Base-by-base conservation (phyloP, 1,140 invertebrate genomes). In the Pomacea maculata region DNA sequence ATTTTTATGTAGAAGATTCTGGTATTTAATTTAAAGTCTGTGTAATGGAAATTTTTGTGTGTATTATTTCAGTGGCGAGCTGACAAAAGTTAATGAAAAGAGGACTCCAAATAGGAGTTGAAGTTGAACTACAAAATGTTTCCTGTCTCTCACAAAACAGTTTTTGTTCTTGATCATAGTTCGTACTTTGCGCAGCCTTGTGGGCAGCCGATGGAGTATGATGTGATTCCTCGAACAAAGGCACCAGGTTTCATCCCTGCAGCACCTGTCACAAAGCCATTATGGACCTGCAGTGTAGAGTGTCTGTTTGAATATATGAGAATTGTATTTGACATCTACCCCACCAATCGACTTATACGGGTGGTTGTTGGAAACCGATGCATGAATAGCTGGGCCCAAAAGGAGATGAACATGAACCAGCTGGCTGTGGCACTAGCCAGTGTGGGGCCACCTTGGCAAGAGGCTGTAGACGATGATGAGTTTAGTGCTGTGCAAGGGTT, bases 241-340 rank as follows among this genome's bases (percentile, higher is more conserved):
- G 85, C 88, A 1, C 93, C 96, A 93, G 88, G 88, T 12, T 84
- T 94, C 86, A 96, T 96, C 88, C 95, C 95, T 21, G 91, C 95
- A 19, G 93, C 94, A 11, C 95, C 96, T 1, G 94, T 98, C 80
- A 94, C 93, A 68, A 99, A 99, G 92, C 96, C 96, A 14, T 87
- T 99, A 72, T 99, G 97, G 97, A 99, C 97, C 1, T 97, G 95
- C 87, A 95, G 95, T 86, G 95, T 98, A 3, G 98, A 99, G 93
- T 95, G 96, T 9, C 95, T 97, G 7, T 94, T 98, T 75, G 98
- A 99, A 92, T 99, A 98, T 89, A 97, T 97, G 88, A 93, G 97
- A 45, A 97, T 99, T 85, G 96, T 98, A 12, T 99, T 97, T 96
- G 98, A 99, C 92, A 93, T 99, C 52, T 98, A 97, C 93, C 96